Evolutionary conservation across 2,888 invertebrate species (phyloP).

Genomic region (Timandra comae): DNA sequence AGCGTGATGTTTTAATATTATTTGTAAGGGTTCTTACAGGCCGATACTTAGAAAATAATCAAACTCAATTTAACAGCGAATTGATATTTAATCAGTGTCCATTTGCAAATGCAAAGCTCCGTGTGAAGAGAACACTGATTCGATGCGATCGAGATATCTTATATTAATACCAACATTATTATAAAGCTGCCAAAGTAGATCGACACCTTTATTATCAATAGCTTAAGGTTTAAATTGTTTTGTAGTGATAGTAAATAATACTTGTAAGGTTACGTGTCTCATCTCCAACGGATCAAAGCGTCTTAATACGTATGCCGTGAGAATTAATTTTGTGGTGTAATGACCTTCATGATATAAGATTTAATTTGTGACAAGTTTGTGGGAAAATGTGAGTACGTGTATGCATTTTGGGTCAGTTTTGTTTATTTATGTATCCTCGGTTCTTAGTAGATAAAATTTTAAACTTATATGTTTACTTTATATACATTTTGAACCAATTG

Average conservation of each 20-base stretch:
- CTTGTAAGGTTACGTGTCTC: slow-evolving; percentile 41
- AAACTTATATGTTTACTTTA: too few relatives aligned
- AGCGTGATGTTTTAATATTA: too few relatives aligned
- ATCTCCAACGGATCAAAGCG: slow-evolving; percentile 51
- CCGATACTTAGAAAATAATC: too few relatives aligned
- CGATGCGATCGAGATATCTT: slow-evolving; percentile 46
- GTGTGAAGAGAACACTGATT: slow-evolving; percentile 68
- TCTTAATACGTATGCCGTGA: slow-evolving; percentile 60
- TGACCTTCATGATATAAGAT: slow-evolving; percentile 45
- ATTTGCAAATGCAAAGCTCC: slow-evolving; percentile 48
- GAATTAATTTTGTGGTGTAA: slow-evolving; percentile 66
- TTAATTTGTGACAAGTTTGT: slow-evolving; percentile 52
- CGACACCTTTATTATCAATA: slow-evolving; percentile 17
- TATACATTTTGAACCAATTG: too few relatives aligned
- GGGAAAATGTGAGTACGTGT: slow-evolving; percentile 38
- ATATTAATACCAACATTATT: slow-evolving; percentile 24
- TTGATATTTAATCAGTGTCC: slow-evolving; percentile 28
- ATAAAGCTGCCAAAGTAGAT: slow-evolving; percentile 1
- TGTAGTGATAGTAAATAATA: slow-evolving; percentile 14
- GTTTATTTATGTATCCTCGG: slow-evolving; percentile 25
- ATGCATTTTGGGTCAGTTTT: slow-evolving; percentile 28
- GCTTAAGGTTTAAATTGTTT: slow-evolving; percentile 23
- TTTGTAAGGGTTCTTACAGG: too few relatives aligned
- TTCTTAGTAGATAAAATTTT: too few relatives aligned
- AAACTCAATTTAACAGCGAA: too few relatives aligned